Base-by-base conservation (phyloP, 2,797 vertebrate species). In the Phrynocephalus guinanensis region DNA sequence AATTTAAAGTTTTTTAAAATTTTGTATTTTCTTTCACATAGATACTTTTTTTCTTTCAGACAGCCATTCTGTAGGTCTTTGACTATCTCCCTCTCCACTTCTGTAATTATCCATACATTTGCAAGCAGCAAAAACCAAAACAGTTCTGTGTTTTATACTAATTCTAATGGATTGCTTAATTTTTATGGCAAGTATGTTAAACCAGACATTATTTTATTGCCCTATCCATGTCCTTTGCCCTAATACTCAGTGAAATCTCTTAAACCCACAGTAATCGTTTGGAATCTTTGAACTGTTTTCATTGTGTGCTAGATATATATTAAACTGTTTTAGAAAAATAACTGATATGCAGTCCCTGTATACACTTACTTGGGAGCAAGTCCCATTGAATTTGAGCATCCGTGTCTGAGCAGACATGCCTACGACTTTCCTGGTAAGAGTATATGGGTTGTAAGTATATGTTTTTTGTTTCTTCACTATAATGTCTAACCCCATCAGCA, bases 1-100 rank as follows among this genome's bases (percentile, higher is more conserved):
- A 10, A 84, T 86, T 85, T 33, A 66, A 87, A 82, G 22, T 6
- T 7, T 67, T 70, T 87, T 84, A 52, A 1, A 73, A 6, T 33
- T 33, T 38, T 73, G 15, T 33, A 38, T 7, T 56, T 94, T 93
- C 93, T 91, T 90, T 75, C 52, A 7, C 82, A 72, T 56, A 0
- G 81, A 93, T 88, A 85, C 63, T 73, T 83, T 38, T 44, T 4
- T n/a, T 84, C 68, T 87, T 90, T 89, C 86, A 2, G 67, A 78
- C 66, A 76, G 33, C 60, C 18, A 18, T 63, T 63, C 60, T 63
- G 16, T 63, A 20, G 2, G 9, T 56, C 3, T 56, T 3, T 10
- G 9, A 56, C 15, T 56, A 56, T 13, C 52, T 13, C 18, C 18
- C 20, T 63, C 78, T 80, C 9, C 63, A 18, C 20, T 63, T 83